Percentiles rank a stretch among this genome's conserved stretches.
phyloP scores from a whole-genome alignment of 92 coral and sea anemone genomes.

The Scolanthus callimorphus region DNA sequence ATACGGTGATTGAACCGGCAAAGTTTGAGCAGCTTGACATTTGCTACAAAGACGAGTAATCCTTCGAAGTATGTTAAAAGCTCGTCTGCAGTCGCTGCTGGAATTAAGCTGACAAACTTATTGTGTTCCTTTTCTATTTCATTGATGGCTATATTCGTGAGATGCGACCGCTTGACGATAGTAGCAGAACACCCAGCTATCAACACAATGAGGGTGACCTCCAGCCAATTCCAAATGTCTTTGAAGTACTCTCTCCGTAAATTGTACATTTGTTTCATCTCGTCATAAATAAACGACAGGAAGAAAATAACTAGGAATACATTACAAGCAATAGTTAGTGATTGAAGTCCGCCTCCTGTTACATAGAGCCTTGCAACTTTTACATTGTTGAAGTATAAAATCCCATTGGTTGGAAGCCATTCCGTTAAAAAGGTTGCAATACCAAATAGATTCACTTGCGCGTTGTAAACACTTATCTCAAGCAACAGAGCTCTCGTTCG shows the following conservation, averaged over 20 bases:
- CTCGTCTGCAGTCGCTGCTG: constrained; percentile 82
- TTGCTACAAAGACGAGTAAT: constrained; percentile 77
- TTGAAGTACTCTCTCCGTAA: constrained; percentile 54
- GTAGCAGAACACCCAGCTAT: constrained; percentile 60
- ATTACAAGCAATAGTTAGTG: constrained; percentile 68
- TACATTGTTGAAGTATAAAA: constrained; percentile 54
- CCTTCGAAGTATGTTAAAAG: constrained; percentile 70
- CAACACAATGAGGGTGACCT: constrained; percentile 48
- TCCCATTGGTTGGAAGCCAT: constrained; percentile 86
- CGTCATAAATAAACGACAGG: constrained; percentile 55
- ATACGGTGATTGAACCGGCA: constrained; percentile 89
- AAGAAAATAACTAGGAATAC: constrained; percentile 63
- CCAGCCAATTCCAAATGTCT: constrained; percentile 87
- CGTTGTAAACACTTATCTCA: constrained; percentile 82
- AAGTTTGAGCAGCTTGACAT: constrained; percentile 82
- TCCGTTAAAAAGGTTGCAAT: constrained; percentile 79
- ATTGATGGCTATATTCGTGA: constrained; percentile 48
- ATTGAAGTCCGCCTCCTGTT: constrained; percentile 49
- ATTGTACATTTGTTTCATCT: constrained; percentile 54
- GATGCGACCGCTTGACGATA: constrained; percentile 59
- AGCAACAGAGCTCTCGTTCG: constrained; percentile 87
- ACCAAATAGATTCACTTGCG: constrained; percentile 87
- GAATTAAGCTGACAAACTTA: constrained; percentile 62
- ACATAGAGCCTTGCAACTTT: constrained; percentile 77
- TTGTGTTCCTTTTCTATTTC: constrained; percentile 57